These are phyloP conservation scores for Cheilosia soror DNA, from an alignment of 2,888 invertebrate genomes.

Conservation along the genomic window DNA sequence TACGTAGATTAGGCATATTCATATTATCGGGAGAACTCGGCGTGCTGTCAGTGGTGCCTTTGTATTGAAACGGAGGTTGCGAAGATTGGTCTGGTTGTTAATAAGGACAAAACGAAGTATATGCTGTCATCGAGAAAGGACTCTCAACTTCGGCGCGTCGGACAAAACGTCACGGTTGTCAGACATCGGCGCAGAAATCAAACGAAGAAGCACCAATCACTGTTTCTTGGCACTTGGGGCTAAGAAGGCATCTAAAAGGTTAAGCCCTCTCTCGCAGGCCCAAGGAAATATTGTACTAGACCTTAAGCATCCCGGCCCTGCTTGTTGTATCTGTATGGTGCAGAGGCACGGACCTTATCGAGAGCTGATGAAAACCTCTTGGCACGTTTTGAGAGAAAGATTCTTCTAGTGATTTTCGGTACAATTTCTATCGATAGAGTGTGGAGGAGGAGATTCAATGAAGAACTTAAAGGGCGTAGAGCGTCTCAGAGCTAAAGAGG, in stretches of 20 bases:
- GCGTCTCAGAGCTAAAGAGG: no score
- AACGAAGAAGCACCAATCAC: neutral
- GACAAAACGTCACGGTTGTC: neutral
- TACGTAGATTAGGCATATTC: no score
- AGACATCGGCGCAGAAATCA: neutral
- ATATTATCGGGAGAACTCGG: no score
- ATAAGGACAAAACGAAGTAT: no score
- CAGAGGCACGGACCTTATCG: neutral
- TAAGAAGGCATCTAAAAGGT: neutral
- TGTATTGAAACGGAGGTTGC: no score
- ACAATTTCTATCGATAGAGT: neutral
- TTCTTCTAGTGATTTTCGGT: neutral
- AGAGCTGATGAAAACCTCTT: no score
- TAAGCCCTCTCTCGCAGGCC: neutral
- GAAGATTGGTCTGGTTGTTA: no score
- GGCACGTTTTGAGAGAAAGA: neutral
- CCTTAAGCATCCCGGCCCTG: neutral
- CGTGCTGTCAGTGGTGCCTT: no score
- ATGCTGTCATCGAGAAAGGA: no score
- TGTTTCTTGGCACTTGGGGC: neutral
- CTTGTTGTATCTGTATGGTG: slow-evolving; percentile 1
- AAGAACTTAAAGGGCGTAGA: no score
- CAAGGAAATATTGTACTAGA: neutral
- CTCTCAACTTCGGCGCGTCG: no score
- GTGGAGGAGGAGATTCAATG: no score